Conservation (phyloP, 2,113 vertebrate species). For the Microcebus griseorufus region DNA sequence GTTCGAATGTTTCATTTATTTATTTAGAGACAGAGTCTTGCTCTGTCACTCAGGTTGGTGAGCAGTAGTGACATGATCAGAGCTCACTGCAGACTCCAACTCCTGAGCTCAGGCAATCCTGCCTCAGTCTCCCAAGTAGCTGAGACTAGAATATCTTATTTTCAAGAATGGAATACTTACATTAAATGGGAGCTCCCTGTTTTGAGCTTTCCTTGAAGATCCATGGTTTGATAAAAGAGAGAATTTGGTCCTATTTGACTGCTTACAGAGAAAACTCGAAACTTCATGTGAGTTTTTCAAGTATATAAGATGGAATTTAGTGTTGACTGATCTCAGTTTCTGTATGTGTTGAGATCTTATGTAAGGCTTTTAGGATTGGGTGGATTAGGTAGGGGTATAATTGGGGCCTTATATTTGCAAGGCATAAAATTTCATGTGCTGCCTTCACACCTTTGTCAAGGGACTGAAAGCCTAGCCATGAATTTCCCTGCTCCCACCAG, state of each 20-base stretch:
- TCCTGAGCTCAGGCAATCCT: too few relatives aligned
- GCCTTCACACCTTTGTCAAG: not conserved
- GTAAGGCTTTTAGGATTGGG: not conserved
- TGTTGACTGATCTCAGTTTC: not conserved
- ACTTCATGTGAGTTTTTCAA: not conserved
- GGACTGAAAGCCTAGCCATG: not conserved
- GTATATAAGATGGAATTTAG: not conserved
- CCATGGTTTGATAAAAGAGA: not conserved
- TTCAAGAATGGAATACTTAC: not conserved
- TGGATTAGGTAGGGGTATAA: not conserved
- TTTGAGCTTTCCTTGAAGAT: conserved; percentile 28
- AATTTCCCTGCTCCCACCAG: not conserved
- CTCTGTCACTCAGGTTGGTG: too few relatives aligned
- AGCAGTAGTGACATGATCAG: too few relatives aligned
- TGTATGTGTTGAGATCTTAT: not conserved
- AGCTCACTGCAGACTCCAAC: too few relatives aligned
- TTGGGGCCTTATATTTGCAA: not conserved
- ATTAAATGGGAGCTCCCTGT: not conserved
- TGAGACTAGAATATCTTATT: not conserved
- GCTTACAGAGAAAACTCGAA: not conserved
- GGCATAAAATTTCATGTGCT: not conserved
- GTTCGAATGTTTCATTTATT: not conserved
- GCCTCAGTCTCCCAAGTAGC: too few relatives aligned
- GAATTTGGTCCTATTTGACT: conserved; percentile 30
- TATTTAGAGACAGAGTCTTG: too few relatives aligned